Conservation (phyloP, 2,888 invertebrate genomes). For the Thumatha senex region DNA sequence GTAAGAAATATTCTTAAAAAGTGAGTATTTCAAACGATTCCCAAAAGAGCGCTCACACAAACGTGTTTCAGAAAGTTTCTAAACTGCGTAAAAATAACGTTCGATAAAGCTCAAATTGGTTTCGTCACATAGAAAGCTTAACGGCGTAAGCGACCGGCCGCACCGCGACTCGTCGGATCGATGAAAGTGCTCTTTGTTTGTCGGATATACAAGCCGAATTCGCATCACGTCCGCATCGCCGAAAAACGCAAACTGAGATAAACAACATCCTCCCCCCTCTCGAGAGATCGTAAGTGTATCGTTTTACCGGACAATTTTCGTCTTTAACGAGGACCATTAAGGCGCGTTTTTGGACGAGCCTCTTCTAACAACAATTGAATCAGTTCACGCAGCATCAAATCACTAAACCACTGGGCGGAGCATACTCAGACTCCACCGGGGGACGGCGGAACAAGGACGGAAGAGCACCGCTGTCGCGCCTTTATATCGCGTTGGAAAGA, state of each 20-base stretch:
- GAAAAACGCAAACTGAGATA: slow-evolving; percentile 82
- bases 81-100: slow-evolving; percentile 78
- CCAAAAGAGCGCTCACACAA: slow-evolving; percentile 70
- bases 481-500: slow-evolving; percentile 56
- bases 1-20: no score
- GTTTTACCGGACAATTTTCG: slow-evolving; percentile 79
- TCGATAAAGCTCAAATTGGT: slow-evolving; percentile 73
- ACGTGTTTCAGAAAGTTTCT: slow-evolving; percentile 73
- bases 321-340: slow-evolving; percentile 76
- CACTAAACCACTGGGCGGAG: slow-evolving; percentile 84
- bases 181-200: slow-evolving; percentile 77
- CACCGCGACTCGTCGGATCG: slow-evolving; percentile 65
- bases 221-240: slow-evolving; percentile 82
- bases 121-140: slow-evolving; percentile 46
- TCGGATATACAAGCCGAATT: slow-evolving; percentile 79
- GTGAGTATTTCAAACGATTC: slow-evolving; percentile 53
- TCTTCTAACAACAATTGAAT: slow-evolving; percentile 78
- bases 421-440: slow-evolving; percentile 78
- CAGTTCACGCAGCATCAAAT: slow-evolving; percentile 84
- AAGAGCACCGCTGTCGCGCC: slow-evolving; percentile 47
- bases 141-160: slow-evolving; percentile 63
- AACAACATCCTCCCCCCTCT: slow-evolving; percentile 69
- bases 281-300: slow-evolving; percentile 75
- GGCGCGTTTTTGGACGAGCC: slow-evolving; percentile 68
- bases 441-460: slow-evolving; percentile 72